Base-by-base conservation (phyloP, 2,888 invertebrate species). In the Gandaritis pyraliata region DNA sequence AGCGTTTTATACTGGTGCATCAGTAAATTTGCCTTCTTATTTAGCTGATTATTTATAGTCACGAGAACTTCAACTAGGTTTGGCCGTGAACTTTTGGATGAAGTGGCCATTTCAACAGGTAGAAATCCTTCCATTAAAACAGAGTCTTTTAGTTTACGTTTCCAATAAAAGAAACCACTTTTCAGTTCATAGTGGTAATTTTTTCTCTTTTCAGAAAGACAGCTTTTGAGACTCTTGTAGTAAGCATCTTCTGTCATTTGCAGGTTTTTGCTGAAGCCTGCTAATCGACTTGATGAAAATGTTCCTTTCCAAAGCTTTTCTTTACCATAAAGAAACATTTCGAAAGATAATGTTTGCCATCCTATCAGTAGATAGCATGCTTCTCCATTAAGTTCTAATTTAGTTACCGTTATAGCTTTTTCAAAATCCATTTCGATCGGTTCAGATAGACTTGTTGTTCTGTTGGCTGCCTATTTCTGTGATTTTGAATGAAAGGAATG, bases 121-220 rank as follows among this genome's bases (percentile, higher is more conserved):
- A 88, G 60, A 70, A 87, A 88, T 7, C 88, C 88, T 80, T 88
- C 87, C 49, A 87, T 80, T 15, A 82, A 58, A 16, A 77, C 5
- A 0, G 76, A 73, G 18, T 77, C 72, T 36, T 75, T 73, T 11
- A 73, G 15, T 65, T 77, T 83, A 58, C 78, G 78, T 72, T 86
- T 87, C 88, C 88, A 88, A 61, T 86, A 88, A 66, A 88, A 88
- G 70, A 88, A 86, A 0, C 84, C 88, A 66, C 78, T 78, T 76
- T 81, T 86, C 36, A 88, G 62, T 75, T 88, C 86, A 46, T 86
- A 88, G 1, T 58, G 16, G 58, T 87, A 88, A 68, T 85, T 72
- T 10, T 78, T 72, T 65, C 67, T 78, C 41, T 77, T 72, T 56
- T 82, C 73, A 6, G 85, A 73, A 41, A 88, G 73, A 65, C 86